Conservation (phyloP, 53 echinoderm and acorn worm genomes). For the Crossaster papposus region DNA sequence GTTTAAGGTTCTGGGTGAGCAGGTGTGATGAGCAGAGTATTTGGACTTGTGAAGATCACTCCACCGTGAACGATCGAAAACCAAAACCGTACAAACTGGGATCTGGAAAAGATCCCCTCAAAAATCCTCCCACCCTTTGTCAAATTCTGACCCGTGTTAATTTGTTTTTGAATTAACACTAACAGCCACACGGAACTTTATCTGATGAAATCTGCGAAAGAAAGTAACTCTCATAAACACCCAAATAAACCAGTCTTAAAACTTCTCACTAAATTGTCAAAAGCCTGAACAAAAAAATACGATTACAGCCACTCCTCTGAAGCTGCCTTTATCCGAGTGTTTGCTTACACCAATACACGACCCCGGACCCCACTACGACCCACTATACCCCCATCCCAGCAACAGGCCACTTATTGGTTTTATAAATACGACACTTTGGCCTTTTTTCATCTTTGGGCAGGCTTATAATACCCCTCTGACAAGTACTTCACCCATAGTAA, state of each 20-base stretch:
- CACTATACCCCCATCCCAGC: background rate
- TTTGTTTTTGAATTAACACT: background rate
- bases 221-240: background rate
- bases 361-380: too few species aligned
- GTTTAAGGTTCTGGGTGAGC: too few species aligned
- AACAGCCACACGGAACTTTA: background rate
- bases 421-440: background rate
- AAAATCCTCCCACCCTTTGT: background rate
- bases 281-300: background rate
- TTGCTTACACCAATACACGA: background rate
- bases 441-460: background rate
- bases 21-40: background rate
- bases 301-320: background rate
- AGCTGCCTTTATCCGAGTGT: background rate
- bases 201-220: background rate
- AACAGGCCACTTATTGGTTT: background rate
- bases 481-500: constrained; percentile 1
- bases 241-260: background rate
- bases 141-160: background rate
- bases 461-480: background rate
- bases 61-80: background rate
- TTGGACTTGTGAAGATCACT: background rate
- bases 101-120: background rate
- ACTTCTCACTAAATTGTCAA: background rate
- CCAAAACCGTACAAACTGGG: background rate